phyloP scores from a whole-genome alignment of 2,888 invertebrate genomes.

The Cylloceria caligata region DNA sequence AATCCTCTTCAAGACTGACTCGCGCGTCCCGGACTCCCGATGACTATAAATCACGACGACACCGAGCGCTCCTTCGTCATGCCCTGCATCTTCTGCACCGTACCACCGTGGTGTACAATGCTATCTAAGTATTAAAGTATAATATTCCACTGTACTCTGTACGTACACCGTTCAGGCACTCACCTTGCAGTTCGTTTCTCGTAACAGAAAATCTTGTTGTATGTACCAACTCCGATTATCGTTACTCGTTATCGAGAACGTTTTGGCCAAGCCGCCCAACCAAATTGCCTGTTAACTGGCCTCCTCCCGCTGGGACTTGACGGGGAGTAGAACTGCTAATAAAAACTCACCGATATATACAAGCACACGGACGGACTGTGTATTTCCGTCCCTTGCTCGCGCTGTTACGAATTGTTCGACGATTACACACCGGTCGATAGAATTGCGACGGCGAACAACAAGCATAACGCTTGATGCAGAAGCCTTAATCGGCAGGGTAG shows the following conservation, averaged over 20 bases:
- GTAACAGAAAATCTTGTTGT: conserved; percentile 9
- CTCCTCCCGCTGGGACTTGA: neutral
- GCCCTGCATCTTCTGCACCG: conserved; percentile 23
- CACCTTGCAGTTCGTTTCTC: neutral
- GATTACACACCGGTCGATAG: conserved; percentile 22
- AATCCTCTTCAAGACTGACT: conserved; percentile 24
- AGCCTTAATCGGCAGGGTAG: conserved; percentile 62
- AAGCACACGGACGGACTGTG: neutral
- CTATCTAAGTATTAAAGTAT: neutral
- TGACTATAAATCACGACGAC: conserved; percentile 64
- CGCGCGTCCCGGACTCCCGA: conserved; percentile 35
- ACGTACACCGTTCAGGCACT: neutral
- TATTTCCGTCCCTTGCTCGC: neutral
- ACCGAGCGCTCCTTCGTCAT: conserved; percentile 62
- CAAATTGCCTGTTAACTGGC: conserved; percentile 28
- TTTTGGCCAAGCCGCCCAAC: conserved; percentile 17
- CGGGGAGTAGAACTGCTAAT: neutral
- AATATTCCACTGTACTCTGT: conserved; percentile 1
- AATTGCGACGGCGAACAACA: conserved; percentile 24
- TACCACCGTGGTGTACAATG: neutral
- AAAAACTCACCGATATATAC: conserved; percentile 9
- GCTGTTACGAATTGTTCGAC: conserved; percentile 1
- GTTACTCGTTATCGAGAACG: conserved; percentile 44
- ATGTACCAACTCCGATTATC: neutral
- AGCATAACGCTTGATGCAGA: conserved; percentile 8